Conservation (phyloP, 2,113 vertebrate genomes). For the Cynopterus brachyotis region DNA sequence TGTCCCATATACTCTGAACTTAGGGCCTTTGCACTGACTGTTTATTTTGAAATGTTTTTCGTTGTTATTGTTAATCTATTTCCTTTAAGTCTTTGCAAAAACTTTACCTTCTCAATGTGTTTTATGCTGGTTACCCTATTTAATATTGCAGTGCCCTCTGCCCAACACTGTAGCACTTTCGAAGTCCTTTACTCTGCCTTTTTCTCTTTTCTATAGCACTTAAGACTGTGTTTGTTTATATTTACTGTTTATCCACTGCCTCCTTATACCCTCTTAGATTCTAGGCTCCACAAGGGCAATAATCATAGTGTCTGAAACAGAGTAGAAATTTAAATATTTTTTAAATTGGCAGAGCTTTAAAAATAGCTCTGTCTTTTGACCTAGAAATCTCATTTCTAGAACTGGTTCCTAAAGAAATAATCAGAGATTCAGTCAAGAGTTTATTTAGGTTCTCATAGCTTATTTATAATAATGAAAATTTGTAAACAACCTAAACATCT, state of each 20-base stretch:
- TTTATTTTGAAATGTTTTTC: not conserved
- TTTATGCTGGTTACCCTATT: not conserved
- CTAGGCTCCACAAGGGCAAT: not conserved
- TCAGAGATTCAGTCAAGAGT: not conserved
- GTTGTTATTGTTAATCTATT: not conserved
- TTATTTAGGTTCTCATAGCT: not conserved
- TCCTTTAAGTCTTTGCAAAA: not conserved
- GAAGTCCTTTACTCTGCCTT: not conserved
- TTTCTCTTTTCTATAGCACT: not conserved
- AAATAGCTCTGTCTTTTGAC: not conserved
- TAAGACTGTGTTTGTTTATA: not conserved
- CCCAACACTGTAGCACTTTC: not conserved
- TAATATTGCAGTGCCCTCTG: not conserved
- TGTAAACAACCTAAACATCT: not conserved
- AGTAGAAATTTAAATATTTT: not conserved
- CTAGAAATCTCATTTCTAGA: constrained; percentile 25
- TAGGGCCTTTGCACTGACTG: not conserved
- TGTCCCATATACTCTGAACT: not conserved
- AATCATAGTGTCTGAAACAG: not conserved
- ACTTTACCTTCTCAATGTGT: not conserved
- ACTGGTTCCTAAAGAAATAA: not conserved
- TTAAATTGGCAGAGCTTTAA: not conserved
- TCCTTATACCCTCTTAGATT: not conserved
- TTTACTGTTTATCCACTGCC: not conserved
- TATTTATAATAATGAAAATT: not conserved